Base-by-base conservation (phyloP, 1,140 invertebrate species). In the Papilio machaon region DNA sequence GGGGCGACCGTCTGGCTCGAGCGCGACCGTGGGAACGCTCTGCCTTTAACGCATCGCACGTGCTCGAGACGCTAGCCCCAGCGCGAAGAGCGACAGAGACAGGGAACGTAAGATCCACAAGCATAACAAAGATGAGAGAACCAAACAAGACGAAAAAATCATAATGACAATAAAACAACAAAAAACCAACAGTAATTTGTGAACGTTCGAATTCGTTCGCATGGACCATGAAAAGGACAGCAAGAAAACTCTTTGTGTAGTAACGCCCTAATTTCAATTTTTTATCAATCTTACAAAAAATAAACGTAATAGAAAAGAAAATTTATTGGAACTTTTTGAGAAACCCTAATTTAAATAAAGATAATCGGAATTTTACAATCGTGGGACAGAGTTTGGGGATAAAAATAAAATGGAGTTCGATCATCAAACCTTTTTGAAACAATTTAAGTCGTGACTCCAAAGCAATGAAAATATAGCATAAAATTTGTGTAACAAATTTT, bases 31-130 rank as follows among this genome's bases (percentile, higher is more conserved):
- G 93, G 93, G 92, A 94, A 94, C 91, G 91, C 85, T 91, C 89
- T 93, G 93, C 91, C 93, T 94, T 94, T 94, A 94, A 93, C 93
- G 89, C 88, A 89, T 90, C 91, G 92, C 93, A 94, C 92, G 93
- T 94, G 93, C 93, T 93, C 90, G 82, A 86, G 87, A 89, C 88
- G 89, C 90, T 91, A 90, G 90, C 86, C 89, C 87, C 84, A 85
- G 86, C 87, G 74, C 85, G 80, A 82, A 88, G 91, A 84, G 78
- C 76, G 83, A 93, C 79, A 83, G 87, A 86, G 89, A 91, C 82
- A 73, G 77, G 84, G 43, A 38, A 82, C 73, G 76, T 74, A 8
- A 70, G 23, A 11, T 58, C 43, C n/a, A 58, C 76, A 38, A 64
- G 80, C 52, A 5, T 79, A 83, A 90, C n/a, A 88, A 85, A 81